These are phyloP conservation scores for Thrips palmi DNA, from an alignment of 1,140 invertebrate genomes.

Conservation along the genomic window DNA sequence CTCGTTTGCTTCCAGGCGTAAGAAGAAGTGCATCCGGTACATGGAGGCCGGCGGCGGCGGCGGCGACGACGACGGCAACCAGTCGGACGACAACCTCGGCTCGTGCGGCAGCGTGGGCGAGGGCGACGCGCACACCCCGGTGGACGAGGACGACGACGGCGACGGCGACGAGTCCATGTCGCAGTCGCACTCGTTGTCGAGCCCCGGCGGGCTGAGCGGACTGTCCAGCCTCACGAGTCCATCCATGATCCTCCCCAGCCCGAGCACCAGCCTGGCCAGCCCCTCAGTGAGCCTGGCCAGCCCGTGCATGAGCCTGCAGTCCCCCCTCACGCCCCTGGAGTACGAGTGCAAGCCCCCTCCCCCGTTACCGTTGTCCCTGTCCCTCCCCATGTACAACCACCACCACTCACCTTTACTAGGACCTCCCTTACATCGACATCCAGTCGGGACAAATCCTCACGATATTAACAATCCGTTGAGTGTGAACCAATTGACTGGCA, in stretches of 20 bases:
- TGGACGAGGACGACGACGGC: conserved; percentile 45
- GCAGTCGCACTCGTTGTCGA: conserved; percentile 47
- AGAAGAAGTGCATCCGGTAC: conserved; percentile 96
- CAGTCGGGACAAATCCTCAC: conserved; percentile 74
- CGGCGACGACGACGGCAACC: conserved; percentile 48
- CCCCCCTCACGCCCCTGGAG: conserved; percentile 28
- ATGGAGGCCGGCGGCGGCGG: conserved; percentile 53
- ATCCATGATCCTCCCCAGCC: conserved; percentile 42
- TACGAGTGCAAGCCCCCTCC: conserved; percentile 19
- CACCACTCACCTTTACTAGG: conserved; percentile 18
- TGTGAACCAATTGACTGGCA: conserved; percentile 68
- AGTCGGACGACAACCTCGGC: conserved; percentile 58
- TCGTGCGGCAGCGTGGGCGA: conserved; percentile 56
- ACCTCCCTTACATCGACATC: conserved; percentile 40
- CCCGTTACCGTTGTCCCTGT: conserved; percentile 14
- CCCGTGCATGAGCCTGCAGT: conserved; percentile 31
- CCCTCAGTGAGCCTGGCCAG: conserved; percentile 38
- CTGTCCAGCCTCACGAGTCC: conserved; percentile 62
- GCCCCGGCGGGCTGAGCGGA: conserved; percentile 53
- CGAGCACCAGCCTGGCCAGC: conserved; percentile 43
- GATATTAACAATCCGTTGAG: conserved; percentile 81
- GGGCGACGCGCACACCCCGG: conserved; percentile 46
- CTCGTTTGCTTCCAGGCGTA: conserved; percentile 53
- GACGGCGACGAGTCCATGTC: conserved; percentile 28
- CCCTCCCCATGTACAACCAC: conserved; percentile 16